phyloP scores from a whole-genome alignment of 2,113 vertebrate species.

The Plectropomus leopardus region DNA sequence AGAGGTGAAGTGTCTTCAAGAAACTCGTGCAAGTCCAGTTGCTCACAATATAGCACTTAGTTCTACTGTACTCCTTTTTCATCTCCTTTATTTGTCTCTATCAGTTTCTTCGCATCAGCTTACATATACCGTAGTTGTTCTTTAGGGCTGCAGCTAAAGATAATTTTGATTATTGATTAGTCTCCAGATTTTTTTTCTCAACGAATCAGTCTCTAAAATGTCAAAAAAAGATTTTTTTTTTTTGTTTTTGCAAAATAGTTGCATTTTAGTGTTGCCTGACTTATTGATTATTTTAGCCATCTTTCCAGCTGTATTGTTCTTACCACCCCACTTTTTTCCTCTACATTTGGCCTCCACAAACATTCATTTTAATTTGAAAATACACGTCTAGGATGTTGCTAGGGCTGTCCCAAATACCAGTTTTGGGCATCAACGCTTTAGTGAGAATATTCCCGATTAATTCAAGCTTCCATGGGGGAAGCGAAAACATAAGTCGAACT shows the following conservation, averaged over 20 bases:
- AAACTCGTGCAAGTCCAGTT: too few relatives aligned
- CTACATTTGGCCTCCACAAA: not conserved
- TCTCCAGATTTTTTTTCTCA: not conserved
- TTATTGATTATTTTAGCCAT: not conserved
- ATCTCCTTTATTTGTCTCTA: not conserved
- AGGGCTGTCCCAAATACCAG: too few relatives aligned
- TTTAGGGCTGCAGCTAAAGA: not conserved
- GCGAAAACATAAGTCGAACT: too few relatives aligned
- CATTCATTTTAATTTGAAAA: conserved; percentile 5
- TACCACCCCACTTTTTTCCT: not conserved
- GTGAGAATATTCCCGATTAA: too few relatives aligned
- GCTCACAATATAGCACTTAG: too few relatives aligned
- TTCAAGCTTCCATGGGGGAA: too few relatives aligned
- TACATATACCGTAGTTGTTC: not conserved
- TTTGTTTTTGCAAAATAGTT: not conserved
- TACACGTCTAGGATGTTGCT: too few relatives aligned
- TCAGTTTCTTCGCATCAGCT: not conserved
- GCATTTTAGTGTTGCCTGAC: not conserved
- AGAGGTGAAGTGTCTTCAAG: too few relatives aligned
- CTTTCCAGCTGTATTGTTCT: not conserved
- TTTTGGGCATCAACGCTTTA: too few relatives aligned
- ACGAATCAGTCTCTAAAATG: not conserved
- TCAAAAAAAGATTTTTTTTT: too few relatives aligned
- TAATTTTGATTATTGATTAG: not conserved
- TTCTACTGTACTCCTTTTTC: not conserved